phyloP scores from a whole-genome alignment of 2,113 vertebrate genomes.

The Xenus cinereus region DNA sequence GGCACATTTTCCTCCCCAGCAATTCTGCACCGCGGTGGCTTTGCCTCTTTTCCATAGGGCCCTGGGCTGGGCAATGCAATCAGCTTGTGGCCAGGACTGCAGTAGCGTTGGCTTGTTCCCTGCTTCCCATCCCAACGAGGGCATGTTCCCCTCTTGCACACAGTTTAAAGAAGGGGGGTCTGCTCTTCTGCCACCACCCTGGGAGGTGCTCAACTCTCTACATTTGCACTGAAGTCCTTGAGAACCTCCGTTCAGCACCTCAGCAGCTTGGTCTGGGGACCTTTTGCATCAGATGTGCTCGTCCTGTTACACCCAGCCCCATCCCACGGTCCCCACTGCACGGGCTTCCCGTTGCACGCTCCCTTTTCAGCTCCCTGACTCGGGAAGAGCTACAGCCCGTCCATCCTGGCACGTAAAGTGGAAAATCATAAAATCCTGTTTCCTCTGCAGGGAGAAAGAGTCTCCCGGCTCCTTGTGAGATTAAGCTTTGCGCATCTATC shows the following conservation, averaged over 20 bases:
- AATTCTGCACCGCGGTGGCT: fast-evolving
- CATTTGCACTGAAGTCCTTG: background rate
- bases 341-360: fast-evolving
- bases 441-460: background rate
- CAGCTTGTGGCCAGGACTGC: background rate
- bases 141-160: background rate
- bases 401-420: fast-evolving
- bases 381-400: fast-evolving
- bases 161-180: background rate
- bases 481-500: background rate
- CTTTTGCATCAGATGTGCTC: fast-evolving
- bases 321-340: fast-evolving
- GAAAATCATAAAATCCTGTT: background rate
- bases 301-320: background rate
- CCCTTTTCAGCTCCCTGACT: background rate
- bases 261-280: background rate
- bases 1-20: background rate
- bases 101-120: background rate
- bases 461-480: background rate
- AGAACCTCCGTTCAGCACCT: background rate
- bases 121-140: background rate
- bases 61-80: background rate
- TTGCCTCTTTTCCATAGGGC: background rate
- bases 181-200: background rate
- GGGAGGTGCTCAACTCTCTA: background rate